These are phyloP conservation scores for Phoebastria nigripes DNA, from an alignment of 2,797 vertebrate species.

Conservation along the genomic window DNA sequence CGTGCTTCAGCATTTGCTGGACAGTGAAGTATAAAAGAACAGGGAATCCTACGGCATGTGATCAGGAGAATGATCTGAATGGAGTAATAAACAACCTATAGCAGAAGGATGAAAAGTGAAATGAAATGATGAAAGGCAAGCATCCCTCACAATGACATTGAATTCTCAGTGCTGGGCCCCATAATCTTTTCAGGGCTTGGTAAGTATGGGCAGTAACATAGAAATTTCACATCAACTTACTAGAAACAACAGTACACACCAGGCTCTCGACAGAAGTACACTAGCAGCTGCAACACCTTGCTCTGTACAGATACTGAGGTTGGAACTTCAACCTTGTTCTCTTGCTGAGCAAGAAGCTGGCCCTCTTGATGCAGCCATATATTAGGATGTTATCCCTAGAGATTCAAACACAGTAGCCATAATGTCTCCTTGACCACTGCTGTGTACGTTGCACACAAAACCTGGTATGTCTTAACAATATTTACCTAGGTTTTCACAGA, in stretches of 20 bases:
- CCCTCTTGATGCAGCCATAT: not conserved
- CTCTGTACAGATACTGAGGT: not conserved
- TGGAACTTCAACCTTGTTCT: not conserved
- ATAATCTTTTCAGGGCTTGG: not conserved
- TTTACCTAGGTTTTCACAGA: not conserved
- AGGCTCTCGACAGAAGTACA: not conserved
- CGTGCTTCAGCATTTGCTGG: not conserved
- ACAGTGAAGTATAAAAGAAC: not conserved
- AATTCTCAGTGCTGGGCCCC: not conserved
- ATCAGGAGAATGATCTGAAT: not conserved
- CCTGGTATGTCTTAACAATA: not conserved
- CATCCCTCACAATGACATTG: not conserved
- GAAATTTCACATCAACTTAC: not conserved
- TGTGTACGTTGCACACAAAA: not conserved
- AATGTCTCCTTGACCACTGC: not conserved
- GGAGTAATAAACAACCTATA: not conserved
- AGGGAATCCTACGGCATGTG: not conserved
- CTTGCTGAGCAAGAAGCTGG: not conserved
- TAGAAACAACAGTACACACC: not conserved
- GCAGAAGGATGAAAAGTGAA: not conserved
- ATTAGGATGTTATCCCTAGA: not conserved
- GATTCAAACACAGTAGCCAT: not conserved
- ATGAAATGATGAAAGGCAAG: not conserved
- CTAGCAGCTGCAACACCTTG: not conserved
- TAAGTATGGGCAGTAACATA: not conserved